A percentile compares a stretch with the other conserved stretches of the same genome.
Conservation (phyloP, 2,113 vertebrate genomes). For the Syngnathoides biaculeatus region DNA sequence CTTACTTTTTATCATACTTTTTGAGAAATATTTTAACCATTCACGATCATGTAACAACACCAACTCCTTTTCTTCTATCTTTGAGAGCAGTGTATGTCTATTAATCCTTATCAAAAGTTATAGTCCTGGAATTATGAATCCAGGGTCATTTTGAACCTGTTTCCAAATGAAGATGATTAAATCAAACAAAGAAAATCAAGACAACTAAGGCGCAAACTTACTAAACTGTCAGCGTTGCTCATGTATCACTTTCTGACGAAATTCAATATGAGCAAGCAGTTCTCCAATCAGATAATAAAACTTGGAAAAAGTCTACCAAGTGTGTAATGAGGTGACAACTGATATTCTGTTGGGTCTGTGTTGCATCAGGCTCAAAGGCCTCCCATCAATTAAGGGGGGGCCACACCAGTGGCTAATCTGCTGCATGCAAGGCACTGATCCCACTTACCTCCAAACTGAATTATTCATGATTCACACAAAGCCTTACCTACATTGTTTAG, state of each 20-base stretch:
- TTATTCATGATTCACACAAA: conserved; percentile 67
- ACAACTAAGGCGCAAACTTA: background rate
- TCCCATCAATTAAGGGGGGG: conserved; percentile 71
- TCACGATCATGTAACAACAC: conserved; percentile 22
- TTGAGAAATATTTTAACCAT: conserved; percentile 11
- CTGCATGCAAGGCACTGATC: conserved; percentile 55
- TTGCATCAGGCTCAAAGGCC: conserved; percentile 61
- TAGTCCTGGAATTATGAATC: background rate
- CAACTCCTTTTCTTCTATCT: conserved; percentile 1
- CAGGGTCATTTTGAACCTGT: background rate
- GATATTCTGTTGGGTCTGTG: conserved; percentile 60
- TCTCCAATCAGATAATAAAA: conserved; percentile 52
- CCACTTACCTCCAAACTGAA: conserved; percentile 61
- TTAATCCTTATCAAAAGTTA: background rate
- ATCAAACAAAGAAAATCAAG: background rate
- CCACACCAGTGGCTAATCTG: conserved; percentile 69
- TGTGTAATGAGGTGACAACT: conserved; percentile 69
- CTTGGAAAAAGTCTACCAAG: conserved; percentile 59
- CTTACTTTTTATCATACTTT: conserved; percentile 13
- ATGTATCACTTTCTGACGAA: background rate
- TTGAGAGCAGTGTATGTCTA: conserved; percentile 5
- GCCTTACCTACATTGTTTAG: conserved; percentile 49
- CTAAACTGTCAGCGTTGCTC: background rate
- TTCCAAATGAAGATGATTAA: background rate
- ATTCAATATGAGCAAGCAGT: conserved; percentile 8